Evolutionary conservation across 2,113 vertebrate species (phyloP).

Genomic region (Cairina moschata): DNA sequence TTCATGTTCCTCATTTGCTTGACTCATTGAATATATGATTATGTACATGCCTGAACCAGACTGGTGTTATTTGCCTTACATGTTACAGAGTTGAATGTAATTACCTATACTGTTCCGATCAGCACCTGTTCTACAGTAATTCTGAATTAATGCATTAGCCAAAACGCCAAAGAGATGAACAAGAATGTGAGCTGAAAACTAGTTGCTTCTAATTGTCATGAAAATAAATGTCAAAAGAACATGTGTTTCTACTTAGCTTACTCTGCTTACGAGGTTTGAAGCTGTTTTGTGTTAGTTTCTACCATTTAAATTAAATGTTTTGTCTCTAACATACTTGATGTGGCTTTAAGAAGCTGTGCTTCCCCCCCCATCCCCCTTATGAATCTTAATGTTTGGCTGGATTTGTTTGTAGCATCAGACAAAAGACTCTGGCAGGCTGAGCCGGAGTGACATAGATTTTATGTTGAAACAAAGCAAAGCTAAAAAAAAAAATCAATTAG

Average conservation of each 20-base stretch:
- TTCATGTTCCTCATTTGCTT: slow-evolving; percentile 50
- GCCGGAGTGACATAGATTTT: slow-evolving; percentile 57
- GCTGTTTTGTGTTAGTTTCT: slow-evolving; percentile 71
- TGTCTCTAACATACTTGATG: slow-evolving; percentile 70
- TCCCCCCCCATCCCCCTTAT: slow-evolving; percentile 47
- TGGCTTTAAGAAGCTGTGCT: slow-evolving; percentile 65
- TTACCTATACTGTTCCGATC: slow-evolving; percentile 2
- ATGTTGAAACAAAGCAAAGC: slow-evolving; percentile 55
- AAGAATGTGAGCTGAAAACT: slow-evolving; percentile 55
- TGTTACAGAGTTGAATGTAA: neutral
- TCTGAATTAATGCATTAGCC: neutral
- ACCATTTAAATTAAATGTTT: slow-evolving; percentile 71
- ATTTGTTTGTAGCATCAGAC: slow-evolving; percentile 73
- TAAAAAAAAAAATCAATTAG: slow-evolving; percentile 28
- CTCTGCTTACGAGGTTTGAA: slow-evolving; percentile 55
- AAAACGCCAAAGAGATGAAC: slow-evolving; percentile 28
- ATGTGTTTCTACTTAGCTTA: slow-evolving; percentile 64
- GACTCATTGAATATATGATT: slow-evolving; percentile 8
- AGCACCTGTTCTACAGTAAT: slow-evolving; percentile 56
- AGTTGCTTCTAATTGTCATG: slow-evolving; percentile 72
- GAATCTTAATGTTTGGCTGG: slow-evolving; percentile 72
- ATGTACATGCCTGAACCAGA: slow-evolving; percentile 26
- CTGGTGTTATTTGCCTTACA: neutral
- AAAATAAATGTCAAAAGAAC: slow-evolving; percentile 68
- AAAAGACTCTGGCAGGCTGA: slow-evolving; percentile 61